These are phyloP conservation scores for Bombus sibiricus DNA, from an alignment of 1,140 invertebrate genomes.

Conservation along the genomic window DNA sequence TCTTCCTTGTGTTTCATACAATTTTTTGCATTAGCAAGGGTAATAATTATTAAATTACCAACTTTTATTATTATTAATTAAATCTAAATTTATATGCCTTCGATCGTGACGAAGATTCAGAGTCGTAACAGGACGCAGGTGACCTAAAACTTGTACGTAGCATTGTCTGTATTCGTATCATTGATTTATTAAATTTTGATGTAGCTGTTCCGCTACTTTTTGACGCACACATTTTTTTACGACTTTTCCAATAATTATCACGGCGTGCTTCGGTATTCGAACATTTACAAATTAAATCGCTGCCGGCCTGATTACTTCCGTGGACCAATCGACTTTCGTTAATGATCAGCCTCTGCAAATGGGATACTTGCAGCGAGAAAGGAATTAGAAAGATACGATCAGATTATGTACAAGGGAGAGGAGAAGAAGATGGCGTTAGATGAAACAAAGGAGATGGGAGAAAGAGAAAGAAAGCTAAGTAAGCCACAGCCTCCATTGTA, in stretches of 20 bases:
- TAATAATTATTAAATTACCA: too few relatives aligned
- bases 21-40: too few relatives aligned
- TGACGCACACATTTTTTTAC: not conserved
- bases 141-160: too few relatives aligned
- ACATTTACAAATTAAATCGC: constrained; percentile 42
- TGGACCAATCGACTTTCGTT: constrained; percentile 50
- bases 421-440: too few relatives aligned
- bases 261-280: not conserved
- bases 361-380: constrained; percentile 36
- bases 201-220: not conserved
- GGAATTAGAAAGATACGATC: constrained; percentile 65
- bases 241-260: not conserved
- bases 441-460: not conserved
- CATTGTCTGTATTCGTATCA: too few relatives aligned
- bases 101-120: too few relatives aligned
- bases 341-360: constrained; percentile 58
- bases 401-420: not conserved
- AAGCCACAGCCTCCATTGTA: constrained; percentile 23
- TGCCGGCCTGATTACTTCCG: constrained; percentile 43
- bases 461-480: constrained; percentile 1
- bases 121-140: too few relatives aligned
- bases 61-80: too few relatives aligned
- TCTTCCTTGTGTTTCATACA: too few relatives aligned
- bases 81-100: too few relatives aligned
- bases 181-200: not conserved